A percentile compares a stretch with the other conserved stretches of the same genome.
Conservation (phyloP, 2,888 invertebrate species). For the Arrhopalites spinosus region DNA sequence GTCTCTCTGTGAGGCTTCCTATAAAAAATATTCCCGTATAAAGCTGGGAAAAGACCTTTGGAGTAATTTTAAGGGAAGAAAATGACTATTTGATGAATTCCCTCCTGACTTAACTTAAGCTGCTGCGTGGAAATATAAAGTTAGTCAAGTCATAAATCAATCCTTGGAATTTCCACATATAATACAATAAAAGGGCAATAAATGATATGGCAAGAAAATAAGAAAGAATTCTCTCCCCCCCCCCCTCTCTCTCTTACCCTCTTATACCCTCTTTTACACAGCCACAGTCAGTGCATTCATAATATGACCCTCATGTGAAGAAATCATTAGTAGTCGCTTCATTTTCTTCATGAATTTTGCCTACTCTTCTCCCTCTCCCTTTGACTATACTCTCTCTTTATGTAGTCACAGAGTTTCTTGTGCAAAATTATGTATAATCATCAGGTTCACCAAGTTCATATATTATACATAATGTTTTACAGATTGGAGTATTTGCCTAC, state of each 20-base stretch:
- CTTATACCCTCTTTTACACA: neutral
- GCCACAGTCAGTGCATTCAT: neutral
- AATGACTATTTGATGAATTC: constrained; percentile 25
- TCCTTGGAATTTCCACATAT: neutral
- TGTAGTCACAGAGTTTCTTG: neutral
- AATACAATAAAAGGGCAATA: neutral
- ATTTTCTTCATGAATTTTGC: neutral
- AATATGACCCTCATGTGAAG: constrained; percentile 21
- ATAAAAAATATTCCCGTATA: neutral
- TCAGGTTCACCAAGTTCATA: too few species aligned
- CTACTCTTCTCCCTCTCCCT: neutral
- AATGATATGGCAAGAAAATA: neutral
- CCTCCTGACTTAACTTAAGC: neutral
- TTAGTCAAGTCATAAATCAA: constrained; percentile 22
- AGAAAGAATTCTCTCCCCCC: too few species aligned
- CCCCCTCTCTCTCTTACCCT: too few species aligned
- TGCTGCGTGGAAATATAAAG: constrained; percentile 9
- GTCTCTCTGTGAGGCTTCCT: neutral
- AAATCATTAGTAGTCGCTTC: constrained; percentile 10
- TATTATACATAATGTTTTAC: neutral
- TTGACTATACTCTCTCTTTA: neutral
- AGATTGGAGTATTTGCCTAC: neutral
- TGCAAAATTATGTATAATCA: neutral
- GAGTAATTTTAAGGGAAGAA: constrained; percentile 5
- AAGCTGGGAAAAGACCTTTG: too few species aligned